Evolutionary conservation across 2,888 invertebrate species (phyloP), one percentile per base, ranked within the genome.

Genomic region (Stegana nigrithorax): DNA sequence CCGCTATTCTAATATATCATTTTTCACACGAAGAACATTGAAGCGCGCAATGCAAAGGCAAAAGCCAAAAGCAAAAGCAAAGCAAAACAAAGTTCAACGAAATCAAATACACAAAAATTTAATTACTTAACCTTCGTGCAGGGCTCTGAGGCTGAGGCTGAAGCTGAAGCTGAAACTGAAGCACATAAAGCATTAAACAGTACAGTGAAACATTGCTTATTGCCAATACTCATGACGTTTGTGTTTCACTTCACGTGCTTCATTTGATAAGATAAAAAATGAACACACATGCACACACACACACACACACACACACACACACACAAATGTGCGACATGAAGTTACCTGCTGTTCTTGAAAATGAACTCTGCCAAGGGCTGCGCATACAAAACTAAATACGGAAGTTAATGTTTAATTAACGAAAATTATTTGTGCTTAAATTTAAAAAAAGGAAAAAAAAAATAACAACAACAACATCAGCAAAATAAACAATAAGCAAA

Each of bases 321-420:
- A 3, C 17, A 12, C n/a, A 29, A 32, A 51, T 27, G 14, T 27
- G 8, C 4, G 14, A 5, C 25, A 4, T 12, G 25, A 17, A n/a
- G 29, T 3, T 53, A 53, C 51, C 51, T 25, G 29, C n/a, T 53
- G 29, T 53, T 53, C 51, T 29, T 53, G 51, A 25, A 45, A 58
- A n/a, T 73, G 70, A 74, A 78, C 78, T 72, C 75, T 66, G 27
- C 19, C 72, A 72, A 78, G 74, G 74, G 73, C 76, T 62, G 68
- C 56, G 67, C 64, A 17, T 5, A 19, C n/a, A 58, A 58, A 25
- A 57, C n/a, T 14, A 17, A 21, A n/a, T 44, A 27, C 58, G 58
- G 58, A 58, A 56, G 56, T 56, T 39, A 47, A 47, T 25, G 23
- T 23, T 47, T 23, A 47, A 47, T 23, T 17, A 44, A 44, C n/a